A percentile compares a stretch with the other conserved stretches of the same genome.
Evolutionary conservation across 2,113 vertebrate species (phyloP).

Genomic region (Sylvietta virens): DNA sequence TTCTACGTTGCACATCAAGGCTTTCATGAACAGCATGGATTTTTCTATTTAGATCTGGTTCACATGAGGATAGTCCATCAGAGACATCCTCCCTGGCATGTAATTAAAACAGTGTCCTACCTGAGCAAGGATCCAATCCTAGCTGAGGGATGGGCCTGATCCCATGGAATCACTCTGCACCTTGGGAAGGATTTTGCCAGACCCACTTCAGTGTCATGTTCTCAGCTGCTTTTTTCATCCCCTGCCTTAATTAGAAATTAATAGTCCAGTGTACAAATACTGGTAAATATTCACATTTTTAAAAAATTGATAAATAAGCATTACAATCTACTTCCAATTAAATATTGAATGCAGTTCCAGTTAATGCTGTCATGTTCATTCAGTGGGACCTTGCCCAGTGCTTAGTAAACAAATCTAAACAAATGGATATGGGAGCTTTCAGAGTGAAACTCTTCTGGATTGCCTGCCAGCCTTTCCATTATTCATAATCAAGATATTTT

Average conservation of each 20-base stretch:
- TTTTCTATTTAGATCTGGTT: neutral
- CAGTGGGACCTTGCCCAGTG: neutral
- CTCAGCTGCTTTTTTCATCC: neutral
- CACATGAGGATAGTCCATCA: conserved; percentile 7
- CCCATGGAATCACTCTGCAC: neutral
- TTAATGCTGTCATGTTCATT: neutral
- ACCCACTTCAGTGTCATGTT: neutral
- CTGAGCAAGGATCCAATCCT: neutral
- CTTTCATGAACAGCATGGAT: neutral
- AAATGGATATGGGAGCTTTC: conserved; percentile 21
- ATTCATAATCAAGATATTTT: conserved; percentile 29
- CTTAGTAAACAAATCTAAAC: conserved; percentile 35
- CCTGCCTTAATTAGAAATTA: neutral
- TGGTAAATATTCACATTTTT: neutral
- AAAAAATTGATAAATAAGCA: neutral
- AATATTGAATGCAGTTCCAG: neutral
- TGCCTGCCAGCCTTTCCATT: conserved; percentile 53
- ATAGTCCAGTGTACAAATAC: neutral
- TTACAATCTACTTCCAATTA: neutral
- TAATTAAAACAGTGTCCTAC: neutral
- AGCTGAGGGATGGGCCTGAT: neutral
- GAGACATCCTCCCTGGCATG: conserved; percentile 12
- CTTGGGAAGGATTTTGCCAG: neutral
- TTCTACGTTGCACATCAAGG: neutral
- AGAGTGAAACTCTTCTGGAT: neutral